Conservation (phyloP, 2,888 invertebrate species). For the Diaprepes abbreviatus region DNA sequence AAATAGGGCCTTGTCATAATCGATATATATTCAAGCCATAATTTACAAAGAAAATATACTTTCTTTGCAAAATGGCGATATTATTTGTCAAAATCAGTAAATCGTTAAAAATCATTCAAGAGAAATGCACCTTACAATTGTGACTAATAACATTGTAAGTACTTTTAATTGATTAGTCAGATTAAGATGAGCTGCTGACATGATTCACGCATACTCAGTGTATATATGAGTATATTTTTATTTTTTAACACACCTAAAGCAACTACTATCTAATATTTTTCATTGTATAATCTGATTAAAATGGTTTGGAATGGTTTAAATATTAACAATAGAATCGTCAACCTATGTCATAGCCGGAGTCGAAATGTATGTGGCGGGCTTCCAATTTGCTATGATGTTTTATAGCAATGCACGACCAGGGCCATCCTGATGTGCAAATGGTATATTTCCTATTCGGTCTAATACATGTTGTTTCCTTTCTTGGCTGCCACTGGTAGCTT, state of each 20-base stretch:
- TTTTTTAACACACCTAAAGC: slow-evolving; percentile 54
- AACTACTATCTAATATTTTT: slow-evolving; percentile 55
- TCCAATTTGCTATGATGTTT: slow-evolving; percentile 38
- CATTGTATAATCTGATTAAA: slow-evolving; percentile 19
- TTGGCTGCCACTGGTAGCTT: slow-evolving; percentile 93
- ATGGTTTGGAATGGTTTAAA: slow-evolving; percentile 48
- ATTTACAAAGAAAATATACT: neutral
- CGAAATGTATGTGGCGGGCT: slow-evolving; percentile 47
- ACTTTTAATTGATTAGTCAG: slow-evolving; percentile 20
- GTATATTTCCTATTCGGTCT: slow-evolving; percentile 22
- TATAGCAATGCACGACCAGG: slow-evolving; percentile 35
- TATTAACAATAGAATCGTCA: slow-evolving; percentile 51
- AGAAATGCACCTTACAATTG: slow-evolving; percentile 29
- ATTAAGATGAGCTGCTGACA: slow-evolving; percentile 22
- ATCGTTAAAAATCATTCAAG: slow-evolving; percentile 32
- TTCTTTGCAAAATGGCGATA: slow-evolving; percentile 1
- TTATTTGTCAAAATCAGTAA: slow-evolving; percentile 11
- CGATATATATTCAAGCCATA: slow-evolving; percentile 15
- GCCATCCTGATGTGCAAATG: slow-evolving; percentile 46
- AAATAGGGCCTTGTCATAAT: slow-evolving; percentile 34
- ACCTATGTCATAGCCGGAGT: slow-evolving; percentile 57
- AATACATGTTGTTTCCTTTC: slow-evolving; percentile 82
- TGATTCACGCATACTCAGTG: slow-evolving; percentile 33
- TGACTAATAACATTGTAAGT: slow-evolving; percentile 20
- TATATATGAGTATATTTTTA: slow-evolving; percentile 33